Conservation (phyloP, 2,113 vertebrate species). For the Corythornis vintsioides region DNA sequence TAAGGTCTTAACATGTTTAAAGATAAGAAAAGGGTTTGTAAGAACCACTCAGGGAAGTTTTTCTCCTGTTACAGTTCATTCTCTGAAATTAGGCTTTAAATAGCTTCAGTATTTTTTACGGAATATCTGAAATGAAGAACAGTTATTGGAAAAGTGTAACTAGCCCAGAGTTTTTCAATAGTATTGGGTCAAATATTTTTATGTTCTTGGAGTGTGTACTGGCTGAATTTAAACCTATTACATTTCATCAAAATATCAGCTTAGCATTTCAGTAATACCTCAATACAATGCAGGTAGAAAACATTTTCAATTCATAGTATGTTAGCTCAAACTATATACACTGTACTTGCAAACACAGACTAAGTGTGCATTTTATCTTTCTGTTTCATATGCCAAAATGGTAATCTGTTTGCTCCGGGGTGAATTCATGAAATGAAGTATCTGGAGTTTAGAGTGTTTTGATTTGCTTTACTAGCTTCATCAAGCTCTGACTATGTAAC, state of each 20-base stretch:
- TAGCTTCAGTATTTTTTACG: constrained; percentile 28
- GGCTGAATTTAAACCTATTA: background rate
- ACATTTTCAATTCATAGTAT: background rate
- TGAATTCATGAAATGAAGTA: constrained; percentile 47
- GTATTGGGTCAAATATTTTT: background rate
- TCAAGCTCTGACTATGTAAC: background rate
- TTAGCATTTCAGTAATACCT: background rate
- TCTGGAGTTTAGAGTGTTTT: constrained; percentile 45
- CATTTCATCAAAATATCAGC: background rate
- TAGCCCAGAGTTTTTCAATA: background rate
- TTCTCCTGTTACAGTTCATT: constrained; percentile 8
- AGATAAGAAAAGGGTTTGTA: constrained; percentile 25
- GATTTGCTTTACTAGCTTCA: constrained; percentile 49
- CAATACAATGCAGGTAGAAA: background rate
- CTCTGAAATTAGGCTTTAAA: constrained; percentile 53
- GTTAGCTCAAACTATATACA: background rate
- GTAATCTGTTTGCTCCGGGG: constrained; percentile 42
- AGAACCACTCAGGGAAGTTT: constrained; percentile 6
- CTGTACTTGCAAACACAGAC: background rate
- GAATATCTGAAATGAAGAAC: constrained; percentile 43
- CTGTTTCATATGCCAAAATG: constrained; percentile 33
- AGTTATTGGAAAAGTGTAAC: constrained; percentile 51
- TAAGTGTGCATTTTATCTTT: constrained; percentile 24
- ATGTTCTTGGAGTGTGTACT: background rate
- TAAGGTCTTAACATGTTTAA: constrained; percentile 39